Evolutionary conservation across 30 jellyfish, hydroid and myxozoan genomes (phyloP).

Genomic region (Aurelia aurita complex sp. Pacific): DNA sequence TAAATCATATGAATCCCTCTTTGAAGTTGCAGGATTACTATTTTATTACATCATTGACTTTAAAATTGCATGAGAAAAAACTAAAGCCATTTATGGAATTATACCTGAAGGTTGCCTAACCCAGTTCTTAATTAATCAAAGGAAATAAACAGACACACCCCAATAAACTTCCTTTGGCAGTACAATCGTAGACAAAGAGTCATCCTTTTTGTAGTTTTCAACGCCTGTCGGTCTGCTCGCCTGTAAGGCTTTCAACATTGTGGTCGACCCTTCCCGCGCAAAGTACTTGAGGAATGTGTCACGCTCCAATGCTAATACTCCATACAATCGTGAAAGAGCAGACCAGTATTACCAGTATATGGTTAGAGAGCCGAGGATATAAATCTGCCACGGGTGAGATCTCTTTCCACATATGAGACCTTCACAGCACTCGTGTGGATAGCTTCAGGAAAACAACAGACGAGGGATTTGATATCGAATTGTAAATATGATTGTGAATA

Average conservation of each 20-base stretch:
- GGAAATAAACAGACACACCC: constrained; percentile 4
- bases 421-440: constrained; percentile 2
- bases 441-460: neutral
- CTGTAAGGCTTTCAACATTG: constrained; percentile 3
- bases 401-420: neutral
- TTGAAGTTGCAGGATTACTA: too few relatives aligned
- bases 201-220: neutral
- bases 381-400: constrained; percentile 24
- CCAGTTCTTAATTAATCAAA: neutral
- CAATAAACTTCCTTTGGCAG: neutral
- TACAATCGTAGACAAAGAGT: too few relatives aligned
- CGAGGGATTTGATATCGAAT: neutral
- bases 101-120: too few relatives aligned
- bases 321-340: constrained; percentile 30
- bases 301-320: constrained; percentile 62
- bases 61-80: too few relatives aligned
- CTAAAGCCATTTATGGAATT: too few relatives aligned
- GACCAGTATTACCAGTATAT: neutral
- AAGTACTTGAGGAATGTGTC: constrained; percentile 48
- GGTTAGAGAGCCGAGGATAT: neutral
- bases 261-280: constrained; percentile 55
- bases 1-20: too few relatives aligned
- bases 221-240: constrained; percentile 4
- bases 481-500: neutral
- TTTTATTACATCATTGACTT: too few relatives aligned